Percentiles rank a stretch among this genome's conserved stretches.
Evolutionary conservation across 2,888 invertebrate species (phyloP).

Genomic region (Melieria crassipennis): DNA sequence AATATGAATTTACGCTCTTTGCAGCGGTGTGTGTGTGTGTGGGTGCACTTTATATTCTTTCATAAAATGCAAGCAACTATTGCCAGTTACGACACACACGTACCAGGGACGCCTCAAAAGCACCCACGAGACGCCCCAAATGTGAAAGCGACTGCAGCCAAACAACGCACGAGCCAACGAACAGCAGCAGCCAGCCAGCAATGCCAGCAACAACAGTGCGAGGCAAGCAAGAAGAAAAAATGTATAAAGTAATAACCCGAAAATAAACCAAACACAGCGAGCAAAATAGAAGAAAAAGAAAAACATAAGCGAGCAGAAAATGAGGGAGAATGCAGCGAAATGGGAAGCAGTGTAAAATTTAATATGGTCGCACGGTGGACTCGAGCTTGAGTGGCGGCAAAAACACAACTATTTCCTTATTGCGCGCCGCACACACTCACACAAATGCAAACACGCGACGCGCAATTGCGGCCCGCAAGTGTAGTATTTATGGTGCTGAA

Average conservation of each 20-base stretch:
- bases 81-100: too few relatives aligned
- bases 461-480: too few relatives aligned
- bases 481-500: too few relatives aligned
- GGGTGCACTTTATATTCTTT: not conserved
- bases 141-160: too few relatives aligned
- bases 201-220: too few relatives aligned
- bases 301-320: not conserved
- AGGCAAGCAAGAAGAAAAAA: too few relatives aligned
- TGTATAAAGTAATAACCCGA: too few relatives aligned
- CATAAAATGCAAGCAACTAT: too few relatives aligned
- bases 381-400: slow-evolving; percentile 31
- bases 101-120: not conserved
- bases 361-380: slow-evolving; percentile 22
- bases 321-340: slow-evolving; percentile 6
- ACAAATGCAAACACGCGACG: slow-evolving; percentile 1
- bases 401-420: slow-evolving; percentile 39
- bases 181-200: too few relatives aligned
- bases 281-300: not conserved
- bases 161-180: too few relatives aligned
- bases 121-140: too few relatives aligned
- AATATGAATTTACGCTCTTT: slow-evolving; percentile 4
- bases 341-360: slow-evolving; percentile 22
- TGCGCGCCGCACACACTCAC: slow-evolving; percentile 3
- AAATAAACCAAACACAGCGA: not conserved
- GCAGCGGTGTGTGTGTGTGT: not conserved